A percentile compares a stretch with the other conserved stretches of the same genome.
Evolutionary conservation across 2,888 invertebrate species (phyloP).

Genomic region (Helleia helle): DNA sequence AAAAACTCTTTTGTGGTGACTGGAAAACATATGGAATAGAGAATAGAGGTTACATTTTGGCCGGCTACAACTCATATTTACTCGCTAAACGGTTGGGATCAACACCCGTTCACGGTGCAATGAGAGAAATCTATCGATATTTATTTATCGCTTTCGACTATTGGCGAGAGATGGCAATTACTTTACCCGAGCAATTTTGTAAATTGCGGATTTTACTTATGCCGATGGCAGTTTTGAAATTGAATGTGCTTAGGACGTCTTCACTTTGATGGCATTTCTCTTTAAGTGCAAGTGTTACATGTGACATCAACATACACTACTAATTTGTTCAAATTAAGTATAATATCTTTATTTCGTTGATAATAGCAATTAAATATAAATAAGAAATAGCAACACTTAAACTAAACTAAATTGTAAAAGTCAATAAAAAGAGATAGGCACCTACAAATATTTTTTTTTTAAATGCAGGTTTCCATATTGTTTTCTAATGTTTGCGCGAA

Average conservation of each 20-base stretch:
- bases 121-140: conserved; percentile 44
- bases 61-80: conserved; percentile 10
- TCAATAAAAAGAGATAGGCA: too few species aligned
- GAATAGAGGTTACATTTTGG: neutral
- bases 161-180: conserved; percentile 55
- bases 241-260: conserved; percentile 47
- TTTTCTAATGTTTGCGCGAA: too few species aligned
- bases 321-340: too few species aligned
- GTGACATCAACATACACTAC: too few species aligned
- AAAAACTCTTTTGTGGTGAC: neutral
- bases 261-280: conserved; percentile 29
- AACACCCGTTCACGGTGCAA: conserved; percentile 18
- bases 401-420: too few species aligned
- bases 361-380: too few species aligned
- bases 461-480: too few species aligned
- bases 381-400: too few species aligned
- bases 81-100: conserved; percentile 13
- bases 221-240: conserved; percentile 55
- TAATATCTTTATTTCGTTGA: too few species aligned
- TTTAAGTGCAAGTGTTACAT: conserved; percentile 9
- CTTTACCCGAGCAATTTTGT: conserved; percentile 55
- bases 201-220: conserved; percentile 62
- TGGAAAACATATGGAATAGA: neutral
- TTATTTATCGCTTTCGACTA: conserved; percentile 56
- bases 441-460: too few species aligned